Evolutionary conservation across 2,113 vertebrate genomes (phyloP).

Genomic region (Emberiza fucata): DNA sequence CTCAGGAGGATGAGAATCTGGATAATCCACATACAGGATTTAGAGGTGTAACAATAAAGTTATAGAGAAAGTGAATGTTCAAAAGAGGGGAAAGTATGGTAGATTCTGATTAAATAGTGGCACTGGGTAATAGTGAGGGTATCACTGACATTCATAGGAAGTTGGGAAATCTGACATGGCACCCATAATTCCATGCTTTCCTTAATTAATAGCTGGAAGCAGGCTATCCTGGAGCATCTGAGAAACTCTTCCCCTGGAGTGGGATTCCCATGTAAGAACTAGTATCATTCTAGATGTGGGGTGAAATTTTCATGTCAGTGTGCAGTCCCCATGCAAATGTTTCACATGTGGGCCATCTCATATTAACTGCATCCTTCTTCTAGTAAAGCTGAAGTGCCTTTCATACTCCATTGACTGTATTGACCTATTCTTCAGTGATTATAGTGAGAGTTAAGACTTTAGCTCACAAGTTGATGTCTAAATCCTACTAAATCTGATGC

Average conservation of each 20-base stretch:
- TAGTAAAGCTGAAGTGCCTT: neutral
- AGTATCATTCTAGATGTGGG: neutral
- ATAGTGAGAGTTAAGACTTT: neutral
- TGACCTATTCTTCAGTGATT: neutral
- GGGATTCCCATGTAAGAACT: neutral
- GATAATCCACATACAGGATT: neutral
- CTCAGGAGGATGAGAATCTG: neutral
- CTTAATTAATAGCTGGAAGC: neutral
- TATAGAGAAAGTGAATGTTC: neutral
- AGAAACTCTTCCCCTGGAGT: neutral
- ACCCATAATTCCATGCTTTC: neutral
- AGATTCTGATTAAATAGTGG: neutral
- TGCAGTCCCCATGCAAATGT: neutral
- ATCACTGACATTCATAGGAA: neutral
- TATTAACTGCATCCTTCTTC: neutral
- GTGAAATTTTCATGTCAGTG: neutral
- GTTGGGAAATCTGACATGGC: neutral
- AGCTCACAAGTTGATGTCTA: neutral
- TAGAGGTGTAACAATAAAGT: neutral
- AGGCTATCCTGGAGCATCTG: neutral
- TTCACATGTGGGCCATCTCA: neutral
- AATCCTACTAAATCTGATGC: neutral
- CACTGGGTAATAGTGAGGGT: neutral
- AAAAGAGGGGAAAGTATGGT: neutral
- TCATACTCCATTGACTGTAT: neutral